Evolutionary conservation across 2,888 invertebrate species (phyloP).

Genomic region (Trichogramma evanescens): DNA sequence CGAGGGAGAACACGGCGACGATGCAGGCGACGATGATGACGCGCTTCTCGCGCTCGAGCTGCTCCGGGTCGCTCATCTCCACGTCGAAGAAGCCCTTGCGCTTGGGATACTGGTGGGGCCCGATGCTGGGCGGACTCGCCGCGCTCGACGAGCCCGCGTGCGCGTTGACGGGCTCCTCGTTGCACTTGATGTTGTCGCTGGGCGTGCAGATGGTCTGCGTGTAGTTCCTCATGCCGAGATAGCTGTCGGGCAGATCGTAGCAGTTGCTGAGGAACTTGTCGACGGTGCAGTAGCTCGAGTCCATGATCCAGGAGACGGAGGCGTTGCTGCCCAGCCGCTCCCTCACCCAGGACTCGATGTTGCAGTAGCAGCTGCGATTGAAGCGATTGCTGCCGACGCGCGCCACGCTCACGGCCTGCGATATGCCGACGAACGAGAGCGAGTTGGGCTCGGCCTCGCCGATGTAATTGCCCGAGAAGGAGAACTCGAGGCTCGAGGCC

Average conservation of each 20-base stretch:
- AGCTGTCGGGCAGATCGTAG: conserved; percentile 59
- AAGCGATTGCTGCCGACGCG: conserved; percentile 58
- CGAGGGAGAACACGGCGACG: conserved; percentile 35
- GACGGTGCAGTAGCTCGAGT: conserved; percentile 60
- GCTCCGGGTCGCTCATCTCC: conserved; percentile 43
- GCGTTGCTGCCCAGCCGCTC: conserved; percentile 49
- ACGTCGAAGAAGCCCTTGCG: conserved; percentile 43
- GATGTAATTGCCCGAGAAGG: conserved; percentile 56
- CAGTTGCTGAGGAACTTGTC: conserved; percentile 56
- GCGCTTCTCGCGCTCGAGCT: conserved; percentile 40
- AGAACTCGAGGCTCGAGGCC: conserved; percentile 46
- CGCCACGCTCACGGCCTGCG: conserved; percentile 46
- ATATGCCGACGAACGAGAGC: conserved; percentile 56
- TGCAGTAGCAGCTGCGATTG: conserved; percentile 59
- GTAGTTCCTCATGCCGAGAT: conserved; percentile 58
- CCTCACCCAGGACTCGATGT: conserved; percentile 55
- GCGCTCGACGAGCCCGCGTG: conserved; percentile 30
- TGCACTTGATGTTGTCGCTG: conserved; percentile 52
- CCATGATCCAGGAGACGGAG: conserved; percentile 47
- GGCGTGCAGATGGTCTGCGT: conserved; percentile 55
- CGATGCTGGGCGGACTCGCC: conserved; percentile 41
- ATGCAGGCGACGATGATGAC: conserved; percentile 42
- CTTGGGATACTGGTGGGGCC: conserved; percentile 41
- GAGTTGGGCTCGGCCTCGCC: conserved; percentile 51
- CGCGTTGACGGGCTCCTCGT: conserved; percentile 49